Evolutionary conservation across 2,888 invertebrate genomes (phyloP).

Genomic region (Eristalinus sepulchralis): DNA sequence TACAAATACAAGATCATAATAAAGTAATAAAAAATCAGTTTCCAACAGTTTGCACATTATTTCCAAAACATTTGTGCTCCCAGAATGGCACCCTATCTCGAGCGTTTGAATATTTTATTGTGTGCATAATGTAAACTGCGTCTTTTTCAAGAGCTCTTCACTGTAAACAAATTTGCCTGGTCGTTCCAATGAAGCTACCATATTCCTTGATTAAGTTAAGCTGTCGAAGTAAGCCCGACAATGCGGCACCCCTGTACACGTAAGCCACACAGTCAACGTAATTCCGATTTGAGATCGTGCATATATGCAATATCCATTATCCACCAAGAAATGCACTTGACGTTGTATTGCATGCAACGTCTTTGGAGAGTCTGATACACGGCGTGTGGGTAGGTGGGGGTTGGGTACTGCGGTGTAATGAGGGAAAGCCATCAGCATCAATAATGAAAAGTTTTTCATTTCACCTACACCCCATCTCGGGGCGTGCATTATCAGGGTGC

Average conservation of each 20-base stretch:
- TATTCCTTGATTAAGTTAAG: background rate
- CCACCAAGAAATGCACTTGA: background rate
- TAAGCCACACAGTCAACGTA: background rate
- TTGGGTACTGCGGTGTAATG: background rate
- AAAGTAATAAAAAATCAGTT: background rate
- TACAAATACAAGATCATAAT: no score
- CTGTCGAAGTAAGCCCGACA: background rate
- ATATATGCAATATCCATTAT: background rate
- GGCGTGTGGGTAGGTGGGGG: no score
- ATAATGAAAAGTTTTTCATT: conserved; percentile 37
- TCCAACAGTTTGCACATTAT: background rate
- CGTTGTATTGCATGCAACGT: background rate
- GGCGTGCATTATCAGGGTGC: conserved; percentile 3
- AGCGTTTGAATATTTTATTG: background rate
- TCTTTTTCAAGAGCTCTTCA: background rate
- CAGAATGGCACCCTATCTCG: background rate
- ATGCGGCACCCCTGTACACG: background rate
- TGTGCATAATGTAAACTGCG: background rate
- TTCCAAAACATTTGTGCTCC: background rate
- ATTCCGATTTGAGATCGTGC: background rate
- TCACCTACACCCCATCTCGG: background rate
- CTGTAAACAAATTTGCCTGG: background rate
- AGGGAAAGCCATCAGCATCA: conserved; percentile 22
- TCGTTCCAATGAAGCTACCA: background rate
- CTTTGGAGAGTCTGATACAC: background rate